Conservation (phyloP, 2,888 invertebrate species). For the Drosophila maculinotata region DNA sequence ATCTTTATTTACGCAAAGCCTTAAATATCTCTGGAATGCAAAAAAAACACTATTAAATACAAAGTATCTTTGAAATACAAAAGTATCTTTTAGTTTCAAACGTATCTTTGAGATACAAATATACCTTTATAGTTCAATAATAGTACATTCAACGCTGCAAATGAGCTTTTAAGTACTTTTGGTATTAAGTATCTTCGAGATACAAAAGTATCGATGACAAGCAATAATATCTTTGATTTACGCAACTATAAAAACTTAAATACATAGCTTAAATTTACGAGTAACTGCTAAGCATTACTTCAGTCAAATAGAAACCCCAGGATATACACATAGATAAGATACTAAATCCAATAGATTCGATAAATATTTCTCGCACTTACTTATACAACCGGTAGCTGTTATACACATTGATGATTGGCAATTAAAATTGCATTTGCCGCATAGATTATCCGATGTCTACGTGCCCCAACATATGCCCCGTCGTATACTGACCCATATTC, state of each 20-base stretch:
- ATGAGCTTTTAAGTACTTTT: too few relatives aligned
- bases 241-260: background rate
- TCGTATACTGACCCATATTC: constrained; percentile 57
- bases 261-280: too few relatives aligned
- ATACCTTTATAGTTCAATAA: too few relatives aligned
- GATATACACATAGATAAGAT: background rate
- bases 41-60: too few relatives aligned
- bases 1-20: too few relatives aligned
- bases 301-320: background rate
- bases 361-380: constrained; percentile 19
- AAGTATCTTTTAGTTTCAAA: too few relatives aligned
- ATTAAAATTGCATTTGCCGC: constrained; percentile 70
- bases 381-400: constrained; percentile 45
- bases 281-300: background rate
- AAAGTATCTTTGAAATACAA: too few relatives aligned
- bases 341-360: background rate
- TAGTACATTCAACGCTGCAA: too few relatives aligned
- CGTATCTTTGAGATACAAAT: too few relatives aligned
- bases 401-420: constrained; percentile 60
- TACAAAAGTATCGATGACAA: background rate
- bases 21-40: too few relatives aligned
- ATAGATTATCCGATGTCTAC: constrained; percentile 65
- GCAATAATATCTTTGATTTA: background rate
- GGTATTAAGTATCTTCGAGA: too few relatives aligned
- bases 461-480: constrained; percentile 34